Percentiles rank a stretch among this genome's conserved stretches.
Conservation (phyloP, 2,113 vertebrate genomes). For the Collichthys lucidus region DNA sequence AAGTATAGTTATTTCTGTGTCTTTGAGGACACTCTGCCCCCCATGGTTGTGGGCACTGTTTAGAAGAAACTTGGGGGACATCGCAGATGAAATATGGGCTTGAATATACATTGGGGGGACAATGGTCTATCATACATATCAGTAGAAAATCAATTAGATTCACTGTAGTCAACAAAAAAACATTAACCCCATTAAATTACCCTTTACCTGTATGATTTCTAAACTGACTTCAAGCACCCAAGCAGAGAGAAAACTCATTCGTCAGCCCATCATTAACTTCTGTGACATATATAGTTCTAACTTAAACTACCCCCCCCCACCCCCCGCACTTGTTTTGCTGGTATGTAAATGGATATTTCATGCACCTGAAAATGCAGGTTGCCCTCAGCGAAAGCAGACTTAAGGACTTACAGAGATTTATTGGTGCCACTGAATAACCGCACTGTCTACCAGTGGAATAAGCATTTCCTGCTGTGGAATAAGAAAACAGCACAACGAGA, state of each 20-base stretch:
- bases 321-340: constrained; percentile 65
- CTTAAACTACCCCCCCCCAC: constrained; percentile 9
- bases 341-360: constrained; percentile 76
- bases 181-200: neutral
- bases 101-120: neutral
- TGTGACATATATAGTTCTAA: constrained; percentile 26
- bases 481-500: constrained; percentile 76
- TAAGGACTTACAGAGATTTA: constrained; percentile 87
- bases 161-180: neutral
- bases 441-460: constrained; percentile 86
- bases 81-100: constrained; percentile 57
- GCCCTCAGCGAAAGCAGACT: constrained; percentile 84
- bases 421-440: constrained; percentile 86
- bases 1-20: constrained; percentile 66
- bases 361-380: constrained; percentile 83
- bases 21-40: constrained; percentile 70
- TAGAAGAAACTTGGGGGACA: constrained; percentile 68
- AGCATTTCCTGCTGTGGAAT: constrained; percentile 86
- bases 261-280: constrained; percentile 1
- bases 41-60: constrained; percentile 71
- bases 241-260: constrained; percentile 65
- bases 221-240: constrained; percentile 52
- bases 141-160: neutral
- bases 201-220: neutral
- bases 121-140: neutral